These are phyloP conservation scores for Xestia c-nigrum DNA, from an alignment of 2,888 invertebrate genomes.

Conservation along the genomic window DNA sequence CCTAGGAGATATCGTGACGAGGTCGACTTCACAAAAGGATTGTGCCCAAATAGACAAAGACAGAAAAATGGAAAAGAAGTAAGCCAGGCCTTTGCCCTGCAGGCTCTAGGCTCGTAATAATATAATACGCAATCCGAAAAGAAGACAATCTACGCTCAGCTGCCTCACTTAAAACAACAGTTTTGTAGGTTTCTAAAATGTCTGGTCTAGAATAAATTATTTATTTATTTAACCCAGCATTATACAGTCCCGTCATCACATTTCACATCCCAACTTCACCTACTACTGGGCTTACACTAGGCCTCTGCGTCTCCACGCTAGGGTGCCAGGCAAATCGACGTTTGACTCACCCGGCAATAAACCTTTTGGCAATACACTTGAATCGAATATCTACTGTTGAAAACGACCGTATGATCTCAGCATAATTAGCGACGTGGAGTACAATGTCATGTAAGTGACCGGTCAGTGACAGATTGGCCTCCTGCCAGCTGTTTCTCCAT, in stretches of 20 bases:
- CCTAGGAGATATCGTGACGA: too few relatives aligned
- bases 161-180: background rate
- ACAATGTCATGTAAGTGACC: constrained; percentile 24
- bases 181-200: background rate
- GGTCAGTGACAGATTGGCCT: constrained; percentile 22
- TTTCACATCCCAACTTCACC: background rate
- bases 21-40: too few relatives aligned
- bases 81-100: too few relatives aligned
- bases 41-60: too few relatives aligned
- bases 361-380: background rate
- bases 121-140: background rate
- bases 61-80: too few relatives aligned
- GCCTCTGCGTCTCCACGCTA: background rate
- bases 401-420: background rate
- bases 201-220: background rate
- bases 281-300: background rate
- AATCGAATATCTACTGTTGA: background rate
- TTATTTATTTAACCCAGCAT: background rate
- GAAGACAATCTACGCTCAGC: background rate
- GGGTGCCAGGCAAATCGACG: background rate
- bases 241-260: background rate
- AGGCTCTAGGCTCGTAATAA: background rate
- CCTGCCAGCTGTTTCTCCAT: constrained; percentile 19
- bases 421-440: background rate
- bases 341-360: background rate